These are phyloP conservation scores for Pterocles orientalis DNA, from an alignment of 2,113 vertebrate genomes.

Conservation along the genomic window DNA sequence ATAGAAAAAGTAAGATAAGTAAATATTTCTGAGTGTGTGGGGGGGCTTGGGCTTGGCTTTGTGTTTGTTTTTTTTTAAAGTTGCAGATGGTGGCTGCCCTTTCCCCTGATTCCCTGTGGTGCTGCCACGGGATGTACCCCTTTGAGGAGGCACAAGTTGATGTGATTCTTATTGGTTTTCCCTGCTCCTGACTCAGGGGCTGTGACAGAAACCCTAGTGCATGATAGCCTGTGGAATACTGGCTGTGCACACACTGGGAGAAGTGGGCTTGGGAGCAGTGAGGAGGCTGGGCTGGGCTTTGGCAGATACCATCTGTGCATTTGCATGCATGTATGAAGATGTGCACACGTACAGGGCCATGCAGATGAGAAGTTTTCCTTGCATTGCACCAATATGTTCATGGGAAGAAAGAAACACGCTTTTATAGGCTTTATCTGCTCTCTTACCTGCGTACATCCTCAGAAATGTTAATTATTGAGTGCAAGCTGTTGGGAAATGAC, in stretches of 20 bases:
- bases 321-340: background rate
- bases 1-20: background rate
- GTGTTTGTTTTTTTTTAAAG: background rate
- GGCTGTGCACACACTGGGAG: background rate
- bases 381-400: fast-evolving
- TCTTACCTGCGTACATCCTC: background rate
- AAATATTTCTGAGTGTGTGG: background rate
- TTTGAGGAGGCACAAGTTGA: background rate
- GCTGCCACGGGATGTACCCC: fast-evolving
- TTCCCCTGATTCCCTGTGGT: background rate
- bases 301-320: background rate
- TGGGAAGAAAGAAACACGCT: background rate
- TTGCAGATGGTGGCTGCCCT: background rate
- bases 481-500: constrained; percentile 23
- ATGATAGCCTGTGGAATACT: background rate
- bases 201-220: background rate
- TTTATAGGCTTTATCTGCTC: background rate
- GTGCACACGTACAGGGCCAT: fast-evolving
- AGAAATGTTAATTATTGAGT: background rate
- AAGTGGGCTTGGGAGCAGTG: background rate
- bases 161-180: background rate
- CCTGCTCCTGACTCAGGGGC: fast-evolving
- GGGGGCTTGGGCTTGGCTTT: background rate
- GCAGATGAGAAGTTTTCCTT: background rate
- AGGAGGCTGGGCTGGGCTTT: background rate